Conservation (phyloP, 2,797 vertebrate species). For the Melanotaenia nigrans region DNA sequence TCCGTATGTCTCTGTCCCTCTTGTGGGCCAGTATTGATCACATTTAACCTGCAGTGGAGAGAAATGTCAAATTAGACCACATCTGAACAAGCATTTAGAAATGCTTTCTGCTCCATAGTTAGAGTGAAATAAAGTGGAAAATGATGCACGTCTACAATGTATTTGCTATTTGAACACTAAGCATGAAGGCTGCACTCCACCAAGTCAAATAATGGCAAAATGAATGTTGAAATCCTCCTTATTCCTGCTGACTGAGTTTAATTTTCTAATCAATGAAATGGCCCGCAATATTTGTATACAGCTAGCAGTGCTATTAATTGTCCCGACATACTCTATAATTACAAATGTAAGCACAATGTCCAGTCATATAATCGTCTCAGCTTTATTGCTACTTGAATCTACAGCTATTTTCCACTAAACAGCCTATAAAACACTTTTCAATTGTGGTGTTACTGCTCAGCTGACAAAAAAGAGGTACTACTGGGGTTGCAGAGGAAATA, state of each 20-base stretch:
- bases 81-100: neutral
- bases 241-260: slow-evolving; percentile 67
- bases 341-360: slow-evolving; percentile 76
- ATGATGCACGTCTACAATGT: neutral
- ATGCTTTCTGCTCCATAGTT: neutral
- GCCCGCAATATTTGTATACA: slow-evolving; percentile 61
- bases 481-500: slow-evolving; percentile 47
- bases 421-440: slow-evolving; percentile 71
- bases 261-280: slow-evolving; percentile 73
- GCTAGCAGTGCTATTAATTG: slow-evolving; percentile 68
- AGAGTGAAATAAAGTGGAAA: neutral
- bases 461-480: slow-evolving; percentile 48
- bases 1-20: slow-evolving; percentile 95
- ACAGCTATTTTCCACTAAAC: slow-evolving; percentile 71
- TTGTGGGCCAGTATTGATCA: slow-evolving; percentile 98
- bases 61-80: slow-evolving; percentile 19
- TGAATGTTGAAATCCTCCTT: slow-evolving; percentile 32
- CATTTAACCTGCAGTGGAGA: slow-evolving; percentile 90
- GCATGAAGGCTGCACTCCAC: slow-evolving; percentile 10
- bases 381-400: slow-evolving; percentile 74
- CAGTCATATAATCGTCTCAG: slow-evolving; percentile 74
- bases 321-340: slow-evolving; percentile 78
- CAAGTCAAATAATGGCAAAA: slow-evolving; percentile 35
- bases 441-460: slow-evolving; percentile 63
- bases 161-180: slow-evolving; percentile 10